phyloP scores from a whole-genome alignment of 2,113 vertebrate species.

The Balaeniceps rex region DNA sequence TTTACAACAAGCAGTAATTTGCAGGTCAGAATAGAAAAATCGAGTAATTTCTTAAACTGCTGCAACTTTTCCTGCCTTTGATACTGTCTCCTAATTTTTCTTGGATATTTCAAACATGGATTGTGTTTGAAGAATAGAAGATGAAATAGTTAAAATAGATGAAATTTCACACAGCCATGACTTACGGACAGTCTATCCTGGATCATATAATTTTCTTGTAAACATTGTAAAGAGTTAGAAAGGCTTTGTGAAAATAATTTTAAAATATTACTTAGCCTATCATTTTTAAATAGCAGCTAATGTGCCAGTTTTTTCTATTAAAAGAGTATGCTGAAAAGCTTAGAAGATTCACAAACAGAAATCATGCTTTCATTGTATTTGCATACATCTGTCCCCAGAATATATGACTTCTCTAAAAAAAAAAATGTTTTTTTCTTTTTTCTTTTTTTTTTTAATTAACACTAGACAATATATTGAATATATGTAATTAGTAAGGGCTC shows the following conservation, averaged over 20 bases:
- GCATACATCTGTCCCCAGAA: neutral
- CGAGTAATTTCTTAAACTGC: neutral
- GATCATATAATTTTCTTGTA: neutral
- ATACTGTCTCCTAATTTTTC: neutral
- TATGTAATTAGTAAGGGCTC: neutral
- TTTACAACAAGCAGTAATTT: conserved; percentile 4
- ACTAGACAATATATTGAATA: neutral
- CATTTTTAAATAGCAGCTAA: neutral
- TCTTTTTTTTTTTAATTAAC: neutral
- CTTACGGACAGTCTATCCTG: neutral
- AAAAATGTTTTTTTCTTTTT: too few species aligned
- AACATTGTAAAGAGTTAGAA: neutral
- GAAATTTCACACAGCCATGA: neutral
- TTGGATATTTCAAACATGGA: neutral
- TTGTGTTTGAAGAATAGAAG: neutral
- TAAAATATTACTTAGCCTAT: neutral
- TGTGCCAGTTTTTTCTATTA: neutral
- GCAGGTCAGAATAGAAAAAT: conserved; percentile 29
- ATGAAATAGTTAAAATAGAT: neutral
- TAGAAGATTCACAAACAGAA: neutral
- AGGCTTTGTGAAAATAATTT: neutral
- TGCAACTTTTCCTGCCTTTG: neutral
- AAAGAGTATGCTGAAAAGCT: neutral
- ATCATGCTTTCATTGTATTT: neutral
- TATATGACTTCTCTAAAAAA: neutral